Conservation (phyloP, 2,888 invertebrate genomes). For the Drosophila percnosoma region DNA sequence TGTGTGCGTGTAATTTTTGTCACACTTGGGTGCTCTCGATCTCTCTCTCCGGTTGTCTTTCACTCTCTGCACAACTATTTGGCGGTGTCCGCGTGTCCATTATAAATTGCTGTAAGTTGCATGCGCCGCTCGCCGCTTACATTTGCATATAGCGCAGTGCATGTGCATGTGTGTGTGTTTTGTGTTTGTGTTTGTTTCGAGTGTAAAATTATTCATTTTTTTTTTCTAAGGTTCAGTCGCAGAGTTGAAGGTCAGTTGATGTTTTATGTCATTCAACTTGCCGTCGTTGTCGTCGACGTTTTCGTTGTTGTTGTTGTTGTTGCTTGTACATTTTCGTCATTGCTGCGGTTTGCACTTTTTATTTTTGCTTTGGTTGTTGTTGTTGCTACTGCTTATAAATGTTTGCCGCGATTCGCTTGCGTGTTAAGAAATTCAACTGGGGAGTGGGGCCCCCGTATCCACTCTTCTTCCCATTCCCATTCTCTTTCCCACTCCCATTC, state of each 20-base stretch:
- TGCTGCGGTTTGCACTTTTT: conserved; percentile 58
- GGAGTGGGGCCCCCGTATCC: conserved; percentile 51
- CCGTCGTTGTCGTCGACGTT: conserved; percentile 60
- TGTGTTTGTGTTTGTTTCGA: conserved; percentile 54
- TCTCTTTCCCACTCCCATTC: conserved; percentile 9
- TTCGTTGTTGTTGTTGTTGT: conserved; percentile 43
- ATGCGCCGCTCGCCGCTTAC: conserved; percentile 59
- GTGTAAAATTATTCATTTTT: conserved; percentile 84
- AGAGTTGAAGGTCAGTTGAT: conserved; percentile 85
- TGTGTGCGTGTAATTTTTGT: conserved; percentile 17
- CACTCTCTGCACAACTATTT: conserved; percentile 20
- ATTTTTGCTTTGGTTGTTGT: conserved; percentile 22
- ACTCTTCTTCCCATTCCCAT: conserved; percentile 22
- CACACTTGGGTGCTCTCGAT: conserved; percentile 48
- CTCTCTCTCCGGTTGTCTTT: conserved; percentile 30
- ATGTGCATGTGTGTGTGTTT: conserved; percentile 20
- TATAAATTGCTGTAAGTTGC: conserved; percentile 72
- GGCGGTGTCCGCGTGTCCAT: conserved; percentile 36
- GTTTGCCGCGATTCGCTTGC: conserved; percentile 62
- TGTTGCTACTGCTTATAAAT: conserved; percentile 35
- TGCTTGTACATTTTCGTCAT: conserved; percentile 74
- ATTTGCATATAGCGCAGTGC: conserved; percentile 60
- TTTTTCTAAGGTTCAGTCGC: conserved; percentile 84
- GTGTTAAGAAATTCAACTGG: conserved; percentile 63
- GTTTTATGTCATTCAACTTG: conserved; percentile 85